Percentiles rank a stretch among this genome's conserved stretches.
phyloP scores from a whole-genome alignment of 2,113 vertebrate genomes.

The Nothoprocta pentlandii region DNA sequence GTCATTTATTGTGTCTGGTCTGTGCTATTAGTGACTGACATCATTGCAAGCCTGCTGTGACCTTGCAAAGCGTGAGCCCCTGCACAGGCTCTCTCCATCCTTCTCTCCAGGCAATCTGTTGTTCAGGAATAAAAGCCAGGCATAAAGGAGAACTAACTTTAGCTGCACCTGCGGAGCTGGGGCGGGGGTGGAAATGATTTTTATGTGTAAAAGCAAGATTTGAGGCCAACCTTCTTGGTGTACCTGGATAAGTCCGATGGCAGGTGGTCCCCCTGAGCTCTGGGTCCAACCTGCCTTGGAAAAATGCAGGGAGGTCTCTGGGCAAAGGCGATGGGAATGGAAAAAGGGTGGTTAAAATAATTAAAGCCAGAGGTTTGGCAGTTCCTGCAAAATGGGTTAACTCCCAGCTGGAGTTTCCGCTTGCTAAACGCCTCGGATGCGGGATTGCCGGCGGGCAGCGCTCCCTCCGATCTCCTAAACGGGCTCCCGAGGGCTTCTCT shows the following conservation, averaged over 20 bases:
- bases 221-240: not conserved
- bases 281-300: not conserved
- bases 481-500: conserved; percentile 13
- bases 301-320: not conserved
- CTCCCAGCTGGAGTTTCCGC: not conserved
- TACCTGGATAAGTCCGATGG: not conserved
- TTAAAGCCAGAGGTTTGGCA: not conserved
- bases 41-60: conserved; percentile 10
- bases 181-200: not conserved
- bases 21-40: not conserved
- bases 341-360: conserved; percentile 22
- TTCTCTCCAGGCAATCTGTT: not conserved
- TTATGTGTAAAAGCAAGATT: not conserved
- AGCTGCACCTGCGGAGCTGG: not conserved
- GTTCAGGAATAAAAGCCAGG: not conserved
- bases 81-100: not conserved
- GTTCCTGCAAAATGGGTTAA: conserved; percentile 13
- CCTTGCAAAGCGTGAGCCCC: not conserved
- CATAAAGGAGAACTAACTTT: not conserved
- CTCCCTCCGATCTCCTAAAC: not conserved
- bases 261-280: not conserved
- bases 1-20: not conserved
- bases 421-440: not conserved
- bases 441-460: not conserved
- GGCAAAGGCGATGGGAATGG: not conserved